Conservation (phyloP, 2,113 vertebrate species). For the Montifringilla adamsi region DNA sequence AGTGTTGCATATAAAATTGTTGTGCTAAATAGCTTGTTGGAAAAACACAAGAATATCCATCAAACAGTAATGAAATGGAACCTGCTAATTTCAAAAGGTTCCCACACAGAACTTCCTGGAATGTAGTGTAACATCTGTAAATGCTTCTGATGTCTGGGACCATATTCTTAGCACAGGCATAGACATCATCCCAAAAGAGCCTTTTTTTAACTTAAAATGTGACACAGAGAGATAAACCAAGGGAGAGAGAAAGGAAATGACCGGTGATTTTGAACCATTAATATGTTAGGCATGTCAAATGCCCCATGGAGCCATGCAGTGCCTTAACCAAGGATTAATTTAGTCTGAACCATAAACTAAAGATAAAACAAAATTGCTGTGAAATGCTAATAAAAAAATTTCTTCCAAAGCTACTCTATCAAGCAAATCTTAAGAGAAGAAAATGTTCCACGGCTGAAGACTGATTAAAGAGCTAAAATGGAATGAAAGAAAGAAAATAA, state of each 20-base stretch:
- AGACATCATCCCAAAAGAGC: neutral
- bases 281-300: conserved; percentile 3
- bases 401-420: conserved; percentile 8
- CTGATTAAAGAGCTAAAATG: neutral
- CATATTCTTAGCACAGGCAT: neutral
- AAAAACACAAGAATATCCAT: neutral
- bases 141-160: neutral
- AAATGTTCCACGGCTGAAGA: neutral
- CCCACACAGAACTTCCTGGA: neutral
- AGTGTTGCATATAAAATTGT: neutral
- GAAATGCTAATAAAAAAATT: conserved; percentile 12
- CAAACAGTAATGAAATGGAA: neutral
- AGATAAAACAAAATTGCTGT: conserved; percentile 38
- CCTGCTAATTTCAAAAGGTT: neutral
- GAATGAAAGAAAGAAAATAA: neutral
- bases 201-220: neutral
- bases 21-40: neutral
- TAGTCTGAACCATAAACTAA: conserved; percentile 23
- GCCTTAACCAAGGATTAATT: conserved; percentile 36
- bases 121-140: neutral
- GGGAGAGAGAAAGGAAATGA: neutral
- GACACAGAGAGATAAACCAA: neutral
- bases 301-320: neutral
- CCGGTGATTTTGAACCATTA: neutral
- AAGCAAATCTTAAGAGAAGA: conserved; percentile 45